Percentiles rank a stretch among this genome's conserved stretches.
phyloP scores from a whole-genome alignment of 2,888 invertebrate genomes.

The Luffia ferchaultella region DNA sequence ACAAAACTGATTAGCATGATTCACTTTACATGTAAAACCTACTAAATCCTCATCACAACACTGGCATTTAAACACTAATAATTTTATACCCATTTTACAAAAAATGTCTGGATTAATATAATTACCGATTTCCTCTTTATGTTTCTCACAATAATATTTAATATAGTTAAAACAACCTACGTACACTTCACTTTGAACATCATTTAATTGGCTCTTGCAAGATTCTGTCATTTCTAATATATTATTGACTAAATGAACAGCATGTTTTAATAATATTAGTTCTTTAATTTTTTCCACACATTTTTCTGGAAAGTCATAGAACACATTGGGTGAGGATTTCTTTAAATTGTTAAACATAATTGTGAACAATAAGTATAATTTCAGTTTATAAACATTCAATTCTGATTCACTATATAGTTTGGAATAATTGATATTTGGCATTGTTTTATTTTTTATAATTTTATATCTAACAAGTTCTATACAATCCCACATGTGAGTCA shows the following conservation, averaged over 20 bases:
- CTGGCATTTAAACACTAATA: slow-evolving; percentile 30
- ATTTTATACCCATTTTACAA: slow-evolving; percentile 12
- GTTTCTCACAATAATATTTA: slow-evolving; percentile 30
- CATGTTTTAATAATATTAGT: slow-evolving; percentile 32
- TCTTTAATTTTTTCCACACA: slow-evolving; percentile 32
- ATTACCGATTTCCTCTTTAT: slow-evolving; percentile 21
- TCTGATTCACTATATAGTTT: slow-evolving; percentile 25
- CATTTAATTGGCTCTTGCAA: slow-evolving; percentile 16
- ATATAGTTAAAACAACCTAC: slow-evolving; percentile 31
- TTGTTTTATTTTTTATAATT: slow-evolving; percentile 29
- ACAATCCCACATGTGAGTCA: slow-evolving; percentile 38
- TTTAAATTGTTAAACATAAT: slow-evolving; percentile 26
- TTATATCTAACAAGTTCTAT: slow-evolving; percentile 38
- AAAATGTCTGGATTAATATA: slow-evolving; percentile 21
- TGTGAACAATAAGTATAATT: slow-evolving; percentile 35
- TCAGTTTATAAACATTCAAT: slow-evolving; percentile 32
- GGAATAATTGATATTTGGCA: slow-evolving; percentile 29
- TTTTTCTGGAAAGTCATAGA: slow-evolving; percentile 27
- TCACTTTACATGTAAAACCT: slow-evolving; percentile 32
- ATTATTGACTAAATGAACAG: slow-evolving; percentile 22
- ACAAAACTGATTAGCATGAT: slow-evolving; percentile 46
- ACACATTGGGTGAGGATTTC: slow-evolving; percentile 20
- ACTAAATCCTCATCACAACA: slow-evolving; percentile 35
- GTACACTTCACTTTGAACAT: slow-evolving; percentile 27
- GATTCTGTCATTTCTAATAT: slow-evolving; percentile 21